Percentiles rank a stretch among this genome's conserved stretches.
These are phyloP conservation scores for Aphidius ervi DNA, from an alignment of 1,140 invertebrate species.

Conservation along the genomic window DNA sequence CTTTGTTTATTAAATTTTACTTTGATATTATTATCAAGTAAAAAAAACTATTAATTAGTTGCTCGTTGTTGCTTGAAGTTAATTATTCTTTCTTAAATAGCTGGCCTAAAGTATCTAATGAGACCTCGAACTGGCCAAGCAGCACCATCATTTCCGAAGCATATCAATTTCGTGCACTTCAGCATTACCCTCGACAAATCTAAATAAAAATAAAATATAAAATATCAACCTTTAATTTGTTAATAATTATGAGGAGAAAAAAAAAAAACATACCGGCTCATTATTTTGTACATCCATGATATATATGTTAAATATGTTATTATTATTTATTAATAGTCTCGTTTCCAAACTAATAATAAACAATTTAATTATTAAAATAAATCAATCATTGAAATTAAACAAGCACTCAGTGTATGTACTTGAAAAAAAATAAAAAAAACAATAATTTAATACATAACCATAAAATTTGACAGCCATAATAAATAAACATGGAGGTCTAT, in stretches of 20 bases:
- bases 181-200: slow-evolving; percentile 89
- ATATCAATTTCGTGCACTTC: slow-evolving; percentile 95
- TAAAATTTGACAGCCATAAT: too few relatives aligned
- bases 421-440: too few relatives aligned
- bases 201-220: slow-evolving; percentile 28
- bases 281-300: slow-evolving; percentile 98
- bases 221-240: not conserved
- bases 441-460: too few relatives aligned
- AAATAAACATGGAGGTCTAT: too few relatives aligned
- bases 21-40: not conserved
- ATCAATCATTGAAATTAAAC: too few relatives aligned
- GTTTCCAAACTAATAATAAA: slow-evolving; percentile 19
- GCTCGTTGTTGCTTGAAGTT: slow-evolving; percentile 47
- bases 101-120: slow-evolving; percentile 95
- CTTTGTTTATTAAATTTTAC: not conserved
- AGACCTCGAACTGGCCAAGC: slow-evolving; percentile 99
- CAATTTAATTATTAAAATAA: not conserved
- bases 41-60: slow-evolving; percentile 13
- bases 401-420: too few relatives aligned
- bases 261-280: slow-evolving; percentile 60
- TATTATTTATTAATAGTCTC: slow-evolving; percentile 14
- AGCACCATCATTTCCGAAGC: slow-evolving; percentile 97
- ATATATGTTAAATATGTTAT: slow-evolving; percentile 65
- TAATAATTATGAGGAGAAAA: not conserved
- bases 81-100: slow-evolving; percentile 79